Base-by-base conservation (phyloP, 1,140 invertebrate species). In the Drosophila mayri region DNA sequence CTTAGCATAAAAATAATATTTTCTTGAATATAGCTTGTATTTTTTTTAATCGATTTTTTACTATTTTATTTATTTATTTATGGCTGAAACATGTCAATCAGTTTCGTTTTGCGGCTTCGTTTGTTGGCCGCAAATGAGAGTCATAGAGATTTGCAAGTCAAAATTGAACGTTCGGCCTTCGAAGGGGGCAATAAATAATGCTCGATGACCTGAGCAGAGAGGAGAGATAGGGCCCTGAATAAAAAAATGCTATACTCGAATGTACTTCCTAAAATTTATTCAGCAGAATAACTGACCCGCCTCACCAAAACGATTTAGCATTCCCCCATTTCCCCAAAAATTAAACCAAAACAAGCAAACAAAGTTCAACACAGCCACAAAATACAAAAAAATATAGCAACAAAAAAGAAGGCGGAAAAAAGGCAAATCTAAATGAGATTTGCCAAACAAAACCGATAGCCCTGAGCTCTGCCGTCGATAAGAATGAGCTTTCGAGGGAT, bases 121-220 rank as follows among this genome's bases (percentile, higher is more conserved):
- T 77, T 46, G 40, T 40, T 44, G n/a, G 25, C 49, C 46, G 12
- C 44, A 57, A 71, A 76, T 38, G 32, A 47, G 67, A 67, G 28
- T 22, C 44, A 41, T 43, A 30, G 50, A 83, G 71, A 79, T 87
- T 86, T 77, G 83, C 79, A 88, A 79, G 82, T 79, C 83, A 52
- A 87, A 80, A 71, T 67, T 58, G 67, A 72, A 62, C 43, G 73
- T 38, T 82, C 62, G 80, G 82, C 84, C 84, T 90, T 90, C 81
- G 68, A 72, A 50, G 79, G 61, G 71, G 59, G 32, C 65, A 40
- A 77, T 78, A 77, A 68, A 77, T 61, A 68, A 61, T 35, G 30
- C 57, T 11, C 52, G 41, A 41, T 67, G 63, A 76, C 62, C 62
- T 22, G 50, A 50, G 50, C 50, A 1, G 22, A n/a, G 35, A 35